These are phyloP conservation scores for Aramus guarauna DNA, from an alignment of 2,113 vertebrate genomes.

Conservation along the genomic window DNA sequence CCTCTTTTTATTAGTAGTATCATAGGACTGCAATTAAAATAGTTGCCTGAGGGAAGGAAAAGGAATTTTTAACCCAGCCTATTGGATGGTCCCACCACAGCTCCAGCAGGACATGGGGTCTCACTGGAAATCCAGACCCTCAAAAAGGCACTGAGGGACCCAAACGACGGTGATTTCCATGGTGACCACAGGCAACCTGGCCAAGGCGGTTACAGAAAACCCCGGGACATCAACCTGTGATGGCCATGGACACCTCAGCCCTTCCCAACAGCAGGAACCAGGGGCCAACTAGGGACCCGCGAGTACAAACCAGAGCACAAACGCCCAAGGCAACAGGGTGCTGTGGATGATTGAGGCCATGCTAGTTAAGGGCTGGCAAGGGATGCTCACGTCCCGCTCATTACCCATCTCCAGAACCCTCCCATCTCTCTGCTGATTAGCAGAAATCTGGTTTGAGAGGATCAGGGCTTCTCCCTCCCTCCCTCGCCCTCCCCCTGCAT, in stretches of 20 bases:
- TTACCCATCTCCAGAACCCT: neutral
- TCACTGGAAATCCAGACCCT: neutral
- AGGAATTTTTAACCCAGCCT: neutral
- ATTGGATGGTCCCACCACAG: neutral
- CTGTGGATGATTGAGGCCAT: neutral
- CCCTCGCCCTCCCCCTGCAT: neutral
- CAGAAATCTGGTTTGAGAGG: neutral
- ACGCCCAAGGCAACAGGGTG: neutral
- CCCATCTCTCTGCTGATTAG: neutral
- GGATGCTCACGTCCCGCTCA: neutral
- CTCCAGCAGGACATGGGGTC: neutral
- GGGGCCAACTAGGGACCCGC: accelerated
- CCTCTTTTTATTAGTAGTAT: neutral
- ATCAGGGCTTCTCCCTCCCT: neutral
- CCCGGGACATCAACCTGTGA: neutral
- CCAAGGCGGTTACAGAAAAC: neutral
- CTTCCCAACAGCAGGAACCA: neutral
- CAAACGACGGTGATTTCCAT: neutral
- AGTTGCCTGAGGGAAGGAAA: neutral
- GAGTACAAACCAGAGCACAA: accelerated
- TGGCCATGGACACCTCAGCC: neutral
- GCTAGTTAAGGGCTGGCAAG: neutral
- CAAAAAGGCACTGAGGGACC: neutral
- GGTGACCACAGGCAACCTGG: neutral
- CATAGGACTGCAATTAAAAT: neutral